These are phyloP conservation scores for Achatina immaculata DNA, from an alignment of 1,140 invertebrate species.

Conservation along the genomic window DNA sequence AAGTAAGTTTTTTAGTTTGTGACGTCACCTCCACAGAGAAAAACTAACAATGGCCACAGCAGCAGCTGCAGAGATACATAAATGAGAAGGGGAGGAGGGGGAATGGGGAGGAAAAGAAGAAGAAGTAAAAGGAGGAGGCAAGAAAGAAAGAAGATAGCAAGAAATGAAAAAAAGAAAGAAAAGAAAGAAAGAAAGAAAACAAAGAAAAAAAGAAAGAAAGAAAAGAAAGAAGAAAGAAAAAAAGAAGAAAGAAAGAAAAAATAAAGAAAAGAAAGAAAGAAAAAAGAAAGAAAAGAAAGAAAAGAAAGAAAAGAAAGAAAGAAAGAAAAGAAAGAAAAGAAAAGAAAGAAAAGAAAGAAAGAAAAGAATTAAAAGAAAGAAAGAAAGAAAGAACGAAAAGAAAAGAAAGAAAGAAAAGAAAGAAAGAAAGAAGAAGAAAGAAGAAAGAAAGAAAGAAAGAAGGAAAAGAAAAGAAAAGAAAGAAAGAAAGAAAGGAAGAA, in stretches of 20 bases:
- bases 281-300: not conserved
- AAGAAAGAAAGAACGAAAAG: not conserved
- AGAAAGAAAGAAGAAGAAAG: constrained; percentile 1
- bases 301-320: constrained; percentile 12
- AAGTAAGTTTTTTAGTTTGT: no score
- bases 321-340: constrained; percentile 26
- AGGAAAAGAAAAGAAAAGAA: not conserved
- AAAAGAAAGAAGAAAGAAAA: not conserved
- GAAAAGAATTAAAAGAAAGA: not conserved
- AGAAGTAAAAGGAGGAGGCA: constrained; percentile 14
- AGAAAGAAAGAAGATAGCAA: constrained; percentile 15
- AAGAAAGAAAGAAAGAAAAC: not conserved
- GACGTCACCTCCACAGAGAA: no score
- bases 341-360: constrained; percentile 6
- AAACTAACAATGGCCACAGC: not conserved
- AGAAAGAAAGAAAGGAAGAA: not conserved
- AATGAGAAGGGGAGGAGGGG: not conserved
- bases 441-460: constrained; percentile 7
- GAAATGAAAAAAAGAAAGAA: not conserved
- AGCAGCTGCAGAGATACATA: not conserved
- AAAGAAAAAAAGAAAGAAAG: not conserved
- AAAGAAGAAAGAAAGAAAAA: constrained; percentile 19
- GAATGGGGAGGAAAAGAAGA: constrained; percentile 13
- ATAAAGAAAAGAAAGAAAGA: constrained; percentile 16
- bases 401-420: not conserved